A percentile compares a stretch with the other conserved stretches of the same genome.
Conservation (phyloP, 2,113 vertebrate genomes). For the Strix uralensis region DNA sequence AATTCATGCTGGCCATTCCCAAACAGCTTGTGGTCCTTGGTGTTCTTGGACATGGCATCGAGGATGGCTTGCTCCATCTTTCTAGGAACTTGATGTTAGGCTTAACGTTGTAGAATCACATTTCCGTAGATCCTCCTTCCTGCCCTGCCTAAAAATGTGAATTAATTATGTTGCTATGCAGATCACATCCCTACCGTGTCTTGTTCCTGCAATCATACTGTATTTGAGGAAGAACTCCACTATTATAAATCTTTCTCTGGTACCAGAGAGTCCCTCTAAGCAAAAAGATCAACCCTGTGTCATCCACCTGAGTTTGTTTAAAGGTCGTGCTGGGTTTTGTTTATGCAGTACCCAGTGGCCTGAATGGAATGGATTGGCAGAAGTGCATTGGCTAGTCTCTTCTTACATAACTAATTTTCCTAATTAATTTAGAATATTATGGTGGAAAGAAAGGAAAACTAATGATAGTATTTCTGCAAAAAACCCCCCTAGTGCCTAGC, state of each 20-base stretch:
- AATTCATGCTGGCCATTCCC: background rate
- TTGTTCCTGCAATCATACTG: background rate
- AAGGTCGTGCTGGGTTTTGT: background rate
- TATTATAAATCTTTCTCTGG: background rate
- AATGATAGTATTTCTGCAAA: background rate
- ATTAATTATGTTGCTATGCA: background rate
- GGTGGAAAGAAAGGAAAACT: background rate
- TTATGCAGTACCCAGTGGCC: background rate
- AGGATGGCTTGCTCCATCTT: background rate
- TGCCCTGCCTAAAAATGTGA: background rate
- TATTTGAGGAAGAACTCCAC: background rate
- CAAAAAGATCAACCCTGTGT: background rate
- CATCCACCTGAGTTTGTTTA: background rate
- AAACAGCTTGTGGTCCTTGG: background rate
- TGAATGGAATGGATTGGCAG: background rate
- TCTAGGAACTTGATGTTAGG: background rate
- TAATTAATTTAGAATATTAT: constrained; percentile 5
- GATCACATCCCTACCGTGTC: background rate
- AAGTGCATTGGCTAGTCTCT: background rate
- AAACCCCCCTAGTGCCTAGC: background rate
- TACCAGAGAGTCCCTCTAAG: background rate
- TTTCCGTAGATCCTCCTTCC: background rate
- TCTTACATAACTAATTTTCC: constrained; percentile 14
- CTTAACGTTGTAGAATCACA: background rate
- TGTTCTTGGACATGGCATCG: background rate